Evolutionary conservation across 2,888 invertebrate genomes (phyloP).

Genomic region (Tortrix viridana): DNA sequence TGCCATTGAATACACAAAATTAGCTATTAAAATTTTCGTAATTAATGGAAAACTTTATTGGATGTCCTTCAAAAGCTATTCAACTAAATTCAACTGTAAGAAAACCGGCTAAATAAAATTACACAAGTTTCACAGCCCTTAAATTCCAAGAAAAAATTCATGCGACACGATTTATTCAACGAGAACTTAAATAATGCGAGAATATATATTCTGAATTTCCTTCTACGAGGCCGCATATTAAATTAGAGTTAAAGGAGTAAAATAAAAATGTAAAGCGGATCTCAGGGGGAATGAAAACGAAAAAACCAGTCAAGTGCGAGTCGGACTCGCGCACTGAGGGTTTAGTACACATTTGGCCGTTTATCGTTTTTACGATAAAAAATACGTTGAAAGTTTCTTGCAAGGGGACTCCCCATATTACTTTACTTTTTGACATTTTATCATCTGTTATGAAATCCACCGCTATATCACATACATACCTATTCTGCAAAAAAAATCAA

Average conservation of each 20-base stretch:
- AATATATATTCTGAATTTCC: conserved; percentile 73
- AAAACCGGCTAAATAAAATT: conserved; percentile 9
- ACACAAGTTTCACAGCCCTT: neutral
- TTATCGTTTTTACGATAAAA: no score
- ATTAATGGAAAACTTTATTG: conserved; percentile 9
- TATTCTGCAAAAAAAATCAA: no score
- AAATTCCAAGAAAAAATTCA: conserved; percentile 6
- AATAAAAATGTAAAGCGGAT: conserved; percentile 74
- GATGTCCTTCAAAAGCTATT: neutral
- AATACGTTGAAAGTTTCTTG: no score
- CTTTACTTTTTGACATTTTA: no score
- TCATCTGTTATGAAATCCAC: no score
- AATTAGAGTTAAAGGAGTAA: conserved; percentile 76
- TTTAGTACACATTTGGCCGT: no score
- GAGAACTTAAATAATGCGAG: conserved; percentile 68
- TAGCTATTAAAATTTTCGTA: conserved; percentile 15
- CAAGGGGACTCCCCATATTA: no score
- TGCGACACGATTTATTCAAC: conserved; percentile 54
- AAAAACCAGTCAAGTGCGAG: no score
- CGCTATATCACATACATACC: no score
- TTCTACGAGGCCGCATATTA: conserved; percentile 73
- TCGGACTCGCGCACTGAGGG: no score
- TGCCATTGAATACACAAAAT: conserved; percentile 31
- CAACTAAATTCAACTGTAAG: neutral
- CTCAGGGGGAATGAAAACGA: conserved; percentile 59